A percentile compares a stretch with the other conserved stretches of the same genome.
Conservation (phyloP, 2,797 vertebrate genomes). For the Onychomys torridus region DNA sequence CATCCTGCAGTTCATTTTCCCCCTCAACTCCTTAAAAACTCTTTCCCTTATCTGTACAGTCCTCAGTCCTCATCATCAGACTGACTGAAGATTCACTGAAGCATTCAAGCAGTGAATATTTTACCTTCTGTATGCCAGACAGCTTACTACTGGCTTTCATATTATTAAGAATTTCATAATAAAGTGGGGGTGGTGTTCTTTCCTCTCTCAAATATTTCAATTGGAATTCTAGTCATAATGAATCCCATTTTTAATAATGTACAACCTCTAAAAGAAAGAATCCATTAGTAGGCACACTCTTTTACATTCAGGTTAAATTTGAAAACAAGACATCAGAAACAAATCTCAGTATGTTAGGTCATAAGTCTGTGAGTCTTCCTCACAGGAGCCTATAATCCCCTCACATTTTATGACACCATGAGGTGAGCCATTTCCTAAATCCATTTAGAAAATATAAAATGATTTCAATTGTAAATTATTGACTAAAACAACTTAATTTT, state of each 20-base stretch:
- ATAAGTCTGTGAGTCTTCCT: neutral
- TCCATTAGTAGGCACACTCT: neutral
- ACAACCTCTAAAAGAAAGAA: neutral
- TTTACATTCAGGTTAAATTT: conserved; percentile 25
- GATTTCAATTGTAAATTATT: conserved; percentile 46
- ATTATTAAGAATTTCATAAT: neutral
- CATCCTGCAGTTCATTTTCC: neutral
- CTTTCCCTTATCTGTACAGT: neutral
- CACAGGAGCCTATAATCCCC: neutral
- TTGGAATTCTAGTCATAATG: neutral
- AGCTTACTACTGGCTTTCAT: neutral
- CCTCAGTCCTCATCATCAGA: neutral
- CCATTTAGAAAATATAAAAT: neutral
- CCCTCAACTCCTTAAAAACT: neutral
- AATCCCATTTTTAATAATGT: conserved; percentile 7
- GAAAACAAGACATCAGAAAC: neutral
- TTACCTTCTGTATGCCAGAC: neutral
- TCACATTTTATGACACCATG: neutral
- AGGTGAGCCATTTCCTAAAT: neutral
- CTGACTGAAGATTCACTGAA: neutral
- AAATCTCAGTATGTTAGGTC: neutral
- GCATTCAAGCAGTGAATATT: neutral
- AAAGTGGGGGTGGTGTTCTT: neutral
- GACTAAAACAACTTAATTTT: neutral
- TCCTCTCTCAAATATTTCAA: neutral